phyloP scores from a whole-genome alignment of 2,113 vertebrate genomes.

The Platanista minor region DNA sequence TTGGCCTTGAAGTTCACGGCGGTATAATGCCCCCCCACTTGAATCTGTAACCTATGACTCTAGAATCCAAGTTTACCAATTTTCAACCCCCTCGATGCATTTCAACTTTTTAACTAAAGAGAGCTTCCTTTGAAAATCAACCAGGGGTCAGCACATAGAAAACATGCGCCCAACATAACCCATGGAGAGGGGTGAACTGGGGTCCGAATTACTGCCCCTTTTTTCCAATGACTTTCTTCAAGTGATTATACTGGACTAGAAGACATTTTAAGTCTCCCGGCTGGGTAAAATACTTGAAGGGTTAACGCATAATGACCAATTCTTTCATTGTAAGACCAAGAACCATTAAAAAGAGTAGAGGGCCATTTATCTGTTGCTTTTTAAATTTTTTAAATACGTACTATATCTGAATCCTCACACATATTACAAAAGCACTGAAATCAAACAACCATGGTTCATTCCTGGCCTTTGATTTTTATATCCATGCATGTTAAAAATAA shows the following conservation, averaged over 20 bases:
- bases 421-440: slow-evolving; percentile 74
- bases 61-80: neutral
- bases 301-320: slow-evolving; percentile 31
- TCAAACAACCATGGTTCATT: slow-evolving; percentile 78
- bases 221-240: neutral
- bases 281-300: neutral
- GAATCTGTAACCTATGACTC: neutral
- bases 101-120: neutral
- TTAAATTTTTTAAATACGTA: slow-evolving; percentile 71
- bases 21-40: neutral
- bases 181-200: no score
- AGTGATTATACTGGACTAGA: neutral
- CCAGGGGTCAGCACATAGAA: neutral
- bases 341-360: slow-evolving; percentile 31
- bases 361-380: slow-evolving; percentile 62
- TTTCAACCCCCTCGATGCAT: neutral
- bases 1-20: neutral
- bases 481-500: slow-evolving; percentile 75
- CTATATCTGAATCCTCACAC: slow-evolving; percentile 61
- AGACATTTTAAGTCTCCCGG: slow-evolving; percentile 33
- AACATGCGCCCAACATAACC: accelerated
- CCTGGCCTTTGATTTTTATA: slow-evolving; percentile 85
- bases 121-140: neutral
- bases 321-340: slow-evolving; percentile 62
- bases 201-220: neutral